Evolutionary conservation across 2,113 vertebrate genomes (phyloP), one percentile per base, ranked within the genome.

Genomic region (Shinisaurus crocodilurus): DNA sequence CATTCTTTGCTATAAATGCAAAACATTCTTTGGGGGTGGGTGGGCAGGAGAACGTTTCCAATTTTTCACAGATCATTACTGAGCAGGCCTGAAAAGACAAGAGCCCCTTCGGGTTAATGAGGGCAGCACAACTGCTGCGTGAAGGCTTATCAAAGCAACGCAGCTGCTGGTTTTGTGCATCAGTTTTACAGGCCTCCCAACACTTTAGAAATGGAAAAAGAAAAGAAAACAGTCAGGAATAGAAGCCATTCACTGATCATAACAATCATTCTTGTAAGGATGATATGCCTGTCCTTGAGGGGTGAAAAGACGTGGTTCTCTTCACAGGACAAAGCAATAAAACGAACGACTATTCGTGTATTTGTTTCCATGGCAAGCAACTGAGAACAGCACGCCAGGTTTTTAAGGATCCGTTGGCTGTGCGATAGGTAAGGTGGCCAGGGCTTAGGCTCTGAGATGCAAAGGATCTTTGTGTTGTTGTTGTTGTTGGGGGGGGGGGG

Each of bases 21-120:
- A 86, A 80, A 34, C 57, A 60, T 12, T 15, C 9, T 60, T 12
- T 12, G 13, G 2, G 13, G 13, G 8, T 12, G 12, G 57, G 57
- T 6, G 16, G 9, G 57, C 8, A 15, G 16, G 13, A 93, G 83
- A 92, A 91, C 84, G 83, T 86, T 94, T 85, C n/a, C 57, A 63
- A 89, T 60, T 92, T 67, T 77, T 75, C 0, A 0, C 1, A 34
- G 65, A 85, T 88, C 86, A 90, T 9, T 65, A 32, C 76, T 15
- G 85, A 93, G 76, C 48, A 91, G 83, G 45, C 25, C 77, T 87
- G 89, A 65, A 1, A 85, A 48, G 88, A 77, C 16, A 57, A 67
- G 34, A 83, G 84, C 69, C 63, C 92, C 86, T 63, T 92, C 63
- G 9, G 32, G 70, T 45, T n/a, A 82, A 91, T 27, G 40, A 60